Base-by-base conservation (phyloP, 37 sponge, comb jelly and placozoan species). In the Aphrocallistes beatrix region DNA sequence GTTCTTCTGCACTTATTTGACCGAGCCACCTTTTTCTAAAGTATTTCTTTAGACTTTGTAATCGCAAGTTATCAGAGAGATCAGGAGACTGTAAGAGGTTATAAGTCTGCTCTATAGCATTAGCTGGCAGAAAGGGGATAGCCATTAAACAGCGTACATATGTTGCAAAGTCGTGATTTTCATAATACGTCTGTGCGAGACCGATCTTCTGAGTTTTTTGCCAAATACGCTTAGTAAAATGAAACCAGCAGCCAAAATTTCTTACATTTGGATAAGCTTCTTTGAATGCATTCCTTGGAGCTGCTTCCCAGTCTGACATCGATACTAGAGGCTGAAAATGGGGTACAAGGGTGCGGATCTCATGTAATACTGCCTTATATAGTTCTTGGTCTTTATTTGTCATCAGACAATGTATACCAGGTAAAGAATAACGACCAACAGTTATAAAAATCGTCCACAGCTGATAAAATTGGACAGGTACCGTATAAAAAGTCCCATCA, bases 401-500 rank as follows among this genome's bases (percentile, higher is more conserved):
- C 75, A 60, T 60, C n/a, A 60, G 75, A 60, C 75, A 60, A 30
- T 60, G 75, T 60, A 60, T 60, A 6, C 75, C 75, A 19, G 75
- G 75, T 60, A 60, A 60, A 60, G 75, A 8, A 60, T 60, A 30
- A 25, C 75, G 75, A 60, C n/a, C 75, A 60, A 60, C 75, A 60
- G 75, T 60, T 30, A 60, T 19, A 60, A 60, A 60, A 25, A 60
- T 60, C 10, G 75, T 60, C 75, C 75, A 60, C 10, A 60, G 32
- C 75, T 60, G 75, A 30, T 28, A 60, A 60, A 60, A 60, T n/a
- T n/a, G 75, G 75, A 60, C 75, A 25, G 75, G 75, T 3, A 60
- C 75, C 28, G 75, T 60, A 60, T 60, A 60, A 60, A 60, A 60
- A 25, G 75, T 60, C n/a, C 75, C 75, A 60, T 60, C 75, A 60